A percentile compares a stretch with the other conserved stretches of the same genome.
Evolutionary conservation across 1,140 invertebrate genomes (phyloP).

Genomic region (Drosophila elegans): DNA sequence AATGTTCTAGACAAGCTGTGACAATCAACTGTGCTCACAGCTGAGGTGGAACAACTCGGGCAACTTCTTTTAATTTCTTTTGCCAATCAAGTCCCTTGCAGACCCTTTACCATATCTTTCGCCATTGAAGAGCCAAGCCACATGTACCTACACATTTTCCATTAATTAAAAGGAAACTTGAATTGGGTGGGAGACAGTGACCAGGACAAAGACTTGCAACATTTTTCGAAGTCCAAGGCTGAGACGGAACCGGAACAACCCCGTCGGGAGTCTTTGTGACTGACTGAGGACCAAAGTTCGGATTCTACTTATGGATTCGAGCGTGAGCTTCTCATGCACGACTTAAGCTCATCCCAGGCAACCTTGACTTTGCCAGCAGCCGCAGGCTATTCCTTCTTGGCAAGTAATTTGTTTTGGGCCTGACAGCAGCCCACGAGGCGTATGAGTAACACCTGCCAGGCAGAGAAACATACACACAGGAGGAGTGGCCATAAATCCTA

Average conservation of each 20-base stretch:
- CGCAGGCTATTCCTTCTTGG: conserved; percentile 22
- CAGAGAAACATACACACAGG: conserved; percentile 10
- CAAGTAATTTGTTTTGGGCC: conserved; percentile 71
- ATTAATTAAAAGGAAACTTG: conserved; percentile 76
- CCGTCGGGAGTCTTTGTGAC: conserved; percentile 60
- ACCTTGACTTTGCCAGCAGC: conserved; percentile 68
- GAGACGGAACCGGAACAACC: conserved; percentile 55
- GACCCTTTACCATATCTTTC: conserved; percentile 17
- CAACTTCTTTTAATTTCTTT: conserved; percentile 53
- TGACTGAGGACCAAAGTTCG: conserved; percentile 8
- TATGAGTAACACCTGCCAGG: conserved; percentile 72
- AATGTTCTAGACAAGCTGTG: conserved; percentile 54
- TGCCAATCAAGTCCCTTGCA: conserved; percentile 34
- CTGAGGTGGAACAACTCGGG: conserved; percentile 5
- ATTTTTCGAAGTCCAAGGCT: conserved; percentile 62
- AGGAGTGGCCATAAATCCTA: conserved; percentile 64
- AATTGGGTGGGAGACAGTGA: conserved; percentile 9
- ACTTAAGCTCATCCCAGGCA: conserved; percentile 47
- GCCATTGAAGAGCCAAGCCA: conserved; percentile 55
- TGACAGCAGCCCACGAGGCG: conserved; percentile 53
- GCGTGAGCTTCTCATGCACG: conserved; percentile 33
- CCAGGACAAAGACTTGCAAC: conserved; percentile 48
- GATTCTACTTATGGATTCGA: conserved; percentile 21
- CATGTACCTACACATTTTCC: conserved; percentile 65
- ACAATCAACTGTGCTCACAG: conserved; percentile 24